phyloP scores from a whole-genome alignment of 1,140 invertebrate species.

The Megathymus violae region DNA sequence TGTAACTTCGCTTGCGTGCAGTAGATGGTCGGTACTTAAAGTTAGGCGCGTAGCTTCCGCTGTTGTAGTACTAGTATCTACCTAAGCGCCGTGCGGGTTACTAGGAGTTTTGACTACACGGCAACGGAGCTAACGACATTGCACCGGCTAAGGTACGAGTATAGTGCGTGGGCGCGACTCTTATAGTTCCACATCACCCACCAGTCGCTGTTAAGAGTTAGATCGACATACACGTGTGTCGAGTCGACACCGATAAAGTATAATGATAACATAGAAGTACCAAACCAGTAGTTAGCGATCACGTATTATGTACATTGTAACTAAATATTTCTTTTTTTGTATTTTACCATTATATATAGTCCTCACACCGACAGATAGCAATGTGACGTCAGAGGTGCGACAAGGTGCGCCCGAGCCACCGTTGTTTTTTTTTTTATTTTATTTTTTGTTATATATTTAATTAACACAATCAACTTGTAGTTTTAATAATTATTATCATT shows the following conservation, averaged over 20 bases:
- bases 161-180: constrained; percentile 55
- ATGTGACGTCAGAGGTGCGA: constrained; percentile 68
- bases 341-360: constrained; percentile 83
- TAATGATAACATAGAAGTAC: constrained; percentile 78
- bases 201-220: constrained; percentile 72
- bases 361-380: constrained; percentile 68
- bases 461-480: constrained; percentile 81
- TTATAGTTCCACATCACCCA: constrained; percentile 61
- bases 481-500: constrained; percentile 83
- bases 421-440: constrained; percentile 79
- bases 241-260: constrained; percentile 52
- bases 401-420: constrained; percentile 58
- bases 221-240: constrained; percentile 52
- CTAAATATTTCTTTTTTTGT: constrained; percentile 74
- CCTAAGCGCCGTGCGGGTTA: constrained; percentile 35
- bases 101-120: constrained; percentile 2
- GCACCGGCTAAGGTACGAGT: constrained; percentile 45
- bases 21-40: constrained; percentile 69
- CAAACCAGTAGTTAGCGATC: constrained; percentile 80
- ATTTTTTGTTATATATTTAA: constrained; percentile 82
- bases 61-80: constrained; percentile 36
- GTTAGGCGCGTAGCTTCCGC: constrained; percentile 63
- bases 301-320: constrained; percentile 83
- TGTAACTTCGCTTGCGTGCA: constrained; percentile 67
- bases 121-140: constrained; percentile 30